Base-by-base conservation (phyloP, 2,113 vertebrate genomes). In the Conger conger region DNA sequence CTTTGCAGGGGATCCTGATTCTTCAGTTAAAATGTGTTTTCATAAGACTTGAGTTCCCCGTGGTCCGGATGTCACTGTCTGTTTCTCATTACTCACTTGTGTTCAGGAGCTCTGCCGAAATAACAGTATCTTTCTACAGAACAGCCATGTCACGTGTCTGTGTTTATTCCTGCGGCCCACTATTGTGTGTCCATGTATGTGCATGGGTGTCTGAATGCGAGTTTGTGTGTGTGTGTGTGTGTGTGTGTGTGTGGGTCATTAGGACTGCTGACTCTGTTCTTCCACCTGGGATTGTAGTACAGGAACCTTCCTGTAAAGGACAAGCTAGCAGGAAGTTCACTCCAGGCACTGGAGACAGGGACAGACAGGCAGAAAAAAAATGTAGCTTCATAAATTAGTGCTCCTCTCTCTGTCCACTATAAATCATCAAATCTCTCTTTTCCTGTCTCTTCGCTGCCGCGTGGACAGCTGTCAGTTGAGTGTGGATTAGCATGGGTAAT, bases 241-340 rank as follows among this genome's bases (percentile, higher is more conserved):
- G 53, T 63, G 35, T 38, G 81, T 81, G 80, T 81, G 20, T 53
- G 79, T 80, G 42, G 68, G 68, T 73, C n/a, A 27, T n/a, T 68
- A 33, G 30, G 27, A n/a, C n/a, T 73, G 68, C 68, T 73, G 68
- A 73, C 68, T n/a, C 23, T 68, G 60, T 68, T 68, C 60, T 23
- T n/a, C 60, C 60, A 6, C 23, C 60, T n/a, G 20, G 60, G 23
- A n/a, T n/a, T n/a, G 60, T n/a, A 68, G 23, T n/a, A 20, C 60
- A n/a, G 27, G 54, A 57, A 9, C 54, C 54, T 16, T 17, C 9
- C 54, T 57, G 54, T 9, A 57, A 16, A 73, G 8, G 68, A 73
- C 68, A 73, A 33, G 68, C 68, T 73, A 6, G n/a, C 27, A 73
- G 68, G 57, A 63, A 63, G 57, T 63, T 27, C 57, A 63, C 57